A percentile compares a stretch with the other conserved stretches of the same genome.
These are phyloP conservation scores for Pitta sordida DNA, from an alignment of 2,113 vertebrate genomes.

Conservation along the genomic window DNA sequence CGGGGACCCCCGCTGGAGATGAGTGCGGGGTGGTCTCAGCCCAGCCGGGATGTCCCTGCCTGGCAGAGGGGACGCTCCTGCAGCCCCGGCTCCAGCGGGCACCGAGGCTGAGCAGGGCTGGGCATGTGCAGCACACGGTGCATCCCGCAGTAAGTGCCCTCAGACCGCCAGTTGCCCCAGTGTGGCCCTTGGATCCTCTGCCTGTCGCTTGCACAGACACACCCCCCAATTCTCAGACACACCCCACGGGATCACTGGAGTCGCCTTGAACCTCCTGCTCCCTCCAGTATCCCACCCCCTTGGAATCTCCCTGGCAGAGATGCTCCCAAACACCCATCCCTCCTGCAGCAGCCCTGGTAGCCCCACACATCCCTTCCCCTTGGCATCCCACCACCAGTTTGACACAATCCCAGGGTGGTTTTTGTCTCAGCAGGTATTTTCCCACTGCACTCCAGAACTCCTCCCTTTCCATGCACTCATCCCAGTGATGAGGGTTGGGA, in stretches of 20 bases:
- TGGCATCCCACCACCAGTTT: rapidly evolving
- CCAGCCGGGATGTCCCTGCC: not conserved
- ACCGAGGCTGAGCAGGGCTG: not conserved
- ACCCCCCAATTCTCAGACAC: rapidly evolving
- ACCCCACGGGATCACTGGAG: rapidly evolving
- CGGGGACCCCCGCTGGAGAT: not conserved
- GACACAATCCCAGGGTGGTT: not conserved
- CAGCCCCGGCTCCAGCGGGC: rapidly evolving
- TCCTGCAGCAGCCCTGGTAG: rapidly evolving
- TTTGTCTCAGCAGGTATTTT: rapidly evolving
- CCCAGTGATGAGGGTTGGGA: rapidly evolving
- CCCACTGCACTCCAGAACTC: rapidly evolving
- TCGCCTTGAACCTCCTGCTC: not conserved
- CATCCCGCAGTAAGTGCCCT: not conserved
- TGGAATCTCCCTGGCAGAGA: rapidly evolving
- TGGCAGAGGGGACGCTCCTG: not conserved
- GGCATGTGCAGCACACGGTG: rapidly evolving
- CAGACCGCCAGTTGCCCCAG: too few species aligned
- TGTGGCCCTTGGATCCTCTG: not conserved
- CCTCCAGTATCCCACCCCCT: not conserved
- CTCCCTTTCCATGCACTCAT: rapidly evolving
- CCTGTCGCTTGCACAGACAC: not conserved
- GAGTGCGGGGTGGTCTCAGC: not conserved
- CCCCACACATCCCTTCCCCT: not conserved
- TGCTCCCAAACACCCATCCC: not conserved